Percentiles rank a stretch among this genome's conserved stretches.
Conservation (phyloP, 1,140 invertebrate genomes). For the Probaryconus sp. region DNA sequence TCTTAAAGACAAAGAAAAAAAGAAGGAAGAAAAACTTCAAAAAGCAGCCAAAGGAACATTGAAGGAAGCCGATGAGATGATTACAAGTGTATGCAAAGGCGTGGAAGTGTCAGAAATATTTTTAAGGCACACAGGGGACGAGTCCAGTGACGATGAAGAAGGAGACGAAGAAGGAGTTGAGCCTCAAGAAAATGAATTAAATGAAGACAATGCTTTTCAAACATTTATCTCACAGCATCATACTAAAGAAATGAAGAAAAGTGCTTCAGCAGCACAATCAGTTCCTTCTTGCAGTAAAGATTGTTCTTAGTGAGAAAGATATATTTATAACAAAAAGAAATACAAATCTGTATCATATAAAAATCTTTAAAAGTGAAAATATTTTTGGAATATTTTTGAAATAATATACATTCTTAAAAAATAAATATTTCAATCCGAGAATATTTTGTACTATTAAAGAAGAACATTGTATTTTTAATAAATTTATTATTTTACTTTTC, state of each 20-base stretch:
- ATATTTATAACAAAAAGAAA: too few relatives aligned
- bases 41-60: constrained; percentile 64
- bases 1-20: constrained; percentile 76
- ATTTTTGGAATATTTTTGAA: too few relatives aligned
- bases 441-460: too few relatives aligned
- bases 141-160: constrained; percentile 86
- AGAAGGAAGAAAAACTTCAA: constrained; percentile 69
- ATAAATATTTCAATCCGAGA: too few relatives aligned
- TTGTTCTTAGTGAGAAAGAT: constrained; percentile 30
- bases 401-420: too few relatives aligned
- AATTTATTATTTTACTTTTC: too few relatives aligned
- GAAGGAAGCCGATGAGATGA: constrained; percentile 73
- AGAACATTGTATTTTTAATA: too few relatives aligned
- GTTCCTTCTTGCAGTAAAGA: constrained; percentile 52
- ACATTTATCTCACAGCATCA: constrained; percentile 70
- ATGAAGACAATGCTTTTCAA: constrained; percentile 70
- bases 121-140: constrained; percentile 83
- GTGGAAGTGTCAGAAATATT: constrained; percentile 83
- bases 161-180: constrained; percentile 77
- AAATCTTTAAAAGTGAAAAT: too few relatives aligned
- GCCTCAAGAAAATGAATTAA: constrained; percentile 60
- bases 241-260: constrained; percentile 57
- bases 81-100: constrained; percentile 79
- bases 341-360: too few relatives aligned
- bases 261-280: constrained; percentile 27